Base-by-base conservation (phyloP, 1,140 invertebrate species). In the Pogonognathellus flavescens region DNA sequence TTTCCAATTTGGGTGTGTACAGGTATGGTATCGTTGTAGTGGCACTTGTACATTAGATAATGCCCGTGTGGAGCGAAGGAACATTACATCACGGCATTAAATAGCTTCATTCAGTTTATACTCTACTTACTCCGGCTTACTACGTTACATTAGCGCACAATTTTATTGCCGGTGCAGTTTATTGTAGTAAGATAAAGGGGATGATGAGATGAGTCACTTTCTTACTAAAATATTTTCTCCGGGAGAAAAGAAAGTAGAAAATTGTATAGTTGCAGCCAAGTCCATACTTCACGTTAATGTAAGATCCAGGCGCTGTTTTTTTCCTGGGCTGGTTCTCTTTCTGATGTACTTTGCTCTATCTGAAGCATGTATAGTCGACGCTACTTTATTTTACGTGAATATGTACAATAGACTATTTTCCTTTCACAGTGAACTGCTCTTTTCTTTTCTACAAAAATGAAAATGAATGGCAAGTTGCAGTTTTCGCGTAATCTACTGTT, bases 401-500 rank as follows among this genome's bases (percentile, higher is more conserved):
- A 66, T 66, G 62, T 66, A 66, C 62, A 66, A 76, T 76, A 31
- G 25, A 76, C 25, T 25, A 76, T 76, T 76, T 41, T 31, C 70
- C 25, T 76, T 49, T 76, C 31, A 41, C 25, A 76, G 41, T 18
- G 70, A 76, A 50, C 70, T 76, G 22, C 41, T 76, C 70, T 76
- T 16, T n/a, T 49, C 13, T 76, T 8, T 49, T 76, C 25, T 49
- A 18, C 49, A 84, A 84, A 84, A 84, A 84, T 84, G 83, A 84
- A 72, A 84, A 84, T 84, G 83, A 84, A 84, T 84, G 83, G 60
- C 60, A 53, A 84, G 83, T 84, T 84, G 62, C 83, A 72, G 49
- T 84, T 84, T 84, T 84, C 83, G 72, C 62, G 83, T 84, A 84
- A 83, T 84, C 83, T 72, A 84, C 83, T 84, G 53, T 84, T 84